phyloP scores from a whole-genome alignment of 2,888 invertebrate species.

The Dynastes hyllus region DNA sequence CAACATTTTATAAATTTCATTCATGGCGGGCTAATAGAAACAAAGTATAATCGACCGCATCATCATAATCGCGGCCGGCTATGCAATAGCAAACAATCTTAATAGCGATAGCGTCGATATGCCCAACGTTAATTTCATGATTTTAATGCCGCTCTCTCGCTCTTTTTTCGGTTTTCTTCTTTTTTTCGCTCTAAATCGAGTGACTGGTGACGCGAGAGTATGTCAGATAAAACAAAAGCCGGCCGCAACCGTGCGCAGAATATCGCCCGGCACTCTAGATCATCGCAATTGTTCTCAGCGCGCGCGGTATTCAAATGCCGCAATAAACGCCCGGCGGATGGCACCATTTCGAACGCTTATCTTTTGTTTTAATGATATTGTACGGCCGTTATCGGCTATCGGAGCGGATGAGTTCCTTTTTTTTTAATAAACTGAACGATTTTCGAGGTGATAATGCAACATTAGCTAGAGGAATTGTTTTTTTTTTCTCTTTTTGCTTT shows the following conservation, averaged over 20 bases:
- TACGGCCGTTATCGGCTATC: slow-evolving; percentile 58
- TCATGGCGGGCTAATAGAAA: not conserved
- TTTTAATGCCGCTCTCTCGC: slow-evolving; percentile 1
- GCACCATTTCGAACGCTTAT: slow-evolving; percentile 63
- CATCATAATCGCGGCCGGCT: not conserved
- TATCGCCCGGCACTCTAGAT: slow-evolving; percentile 43
- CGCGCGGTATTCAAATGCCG: slow-evolving; percentile 64
- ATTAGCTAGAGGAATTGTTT: not conserved
- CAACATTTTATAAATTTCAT: slow-evolving; percentile 21
- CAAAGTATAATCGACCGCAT: not conserved
- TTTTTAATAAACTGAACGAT: slow-evolving; percentile 53
- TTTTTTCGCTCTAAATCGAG: slow-evolving; percentile 7
- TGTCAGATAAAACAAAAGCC: slow-evolving; percentile 36
- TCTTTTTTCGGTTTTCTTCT: not conserved
- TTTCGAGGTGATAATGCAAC: slow-evolving; percentile 23
- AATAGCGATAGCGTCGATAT: not conserved
- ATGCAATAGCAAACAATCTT: too few species aligned
- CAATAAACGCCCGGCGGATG: slow-evolving; percentile 65
- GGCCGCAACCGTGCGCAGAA: not conserved
- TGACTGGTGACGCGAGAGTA: slow-evolving; percentile 33
- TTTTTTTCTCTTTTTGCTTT: not conserved
- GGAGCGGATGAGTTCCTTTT: slow-evolving; percentile 57
- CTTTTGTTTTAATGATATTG: slow-evolving; percentile 64
- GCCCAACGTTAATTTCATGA: slow-evolving; percentile 25
- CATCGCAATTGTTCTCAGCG: slow-evolving; percentile 58